Percentiles rank a stretch among this genome's conserved stretches.
phyloP scores from a whole-genome alignment of 2,113 vertebrate species.

The Lagopus leucura region DNA sequence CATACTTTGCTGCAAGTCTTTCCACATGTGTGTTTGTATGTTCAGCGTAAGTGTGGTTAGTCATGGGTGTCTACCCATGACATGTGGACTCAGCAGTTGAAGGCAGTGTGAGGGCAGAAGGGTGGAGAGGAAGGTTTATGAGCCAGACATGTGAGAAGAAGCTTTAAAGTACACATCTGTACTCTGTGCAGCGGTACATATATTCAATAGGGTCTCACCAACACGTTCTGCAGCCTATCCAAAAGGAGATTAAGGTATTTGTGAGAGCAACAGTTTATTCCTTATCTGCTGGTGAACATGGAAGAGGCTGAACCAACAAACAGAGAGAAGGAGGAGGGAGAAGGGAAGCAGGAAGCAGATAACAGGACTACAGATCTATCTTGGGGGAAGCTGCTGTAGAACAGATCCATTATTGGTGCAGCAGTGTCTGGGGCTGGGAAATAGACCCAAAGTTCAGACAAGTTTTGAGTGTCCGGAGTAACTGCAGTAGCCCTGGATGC shows the following conservation, averaged over 20 bases:
- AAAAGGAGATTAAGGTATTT: not conserved
- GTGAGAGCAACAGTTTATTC: not conserved
- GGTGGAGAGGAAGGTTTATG: not conserved
- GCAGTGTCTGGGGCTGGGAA: not conserved
- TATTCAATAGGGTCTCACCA: not conserved
- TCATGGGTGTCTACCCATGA: not conserved
- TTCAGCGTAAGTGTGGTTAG: not conserved
- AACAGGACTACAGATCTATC: not conserved
- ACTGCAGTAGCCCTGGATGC: not conserved
- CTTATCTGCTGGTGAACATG: not conserved
- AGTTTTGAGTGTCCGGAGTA: not conserved
- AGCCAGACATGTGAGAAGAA: not conserved
- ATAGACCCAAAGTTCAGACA: not conserved
- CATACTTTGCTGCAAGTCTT: not conserved
- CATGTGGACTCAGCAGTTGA: not conserved
- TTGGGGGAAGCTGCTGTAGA: not conserved
- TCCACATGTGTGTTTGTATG: slow-evolving; percentile 4
- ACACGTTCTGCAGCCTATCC: not conserved
- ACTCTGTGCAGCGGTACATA: not conserved
- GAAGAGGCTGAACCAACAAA: not conserved
- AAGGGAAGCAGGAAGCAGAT: not conserved
- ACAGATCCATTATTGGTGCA: not conserved
- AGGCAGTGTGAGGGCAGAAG: not conserved
- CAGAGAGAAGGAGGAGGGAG: not conserved
- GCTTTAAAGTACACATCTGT: not conserved